A percentile compares a stretch with the other conserved stretches of the same genome.
phyloP scores from a whole-genome alignment of 1,140 invertebrate genomes.

The Hypothenemus hampei region DNA sequence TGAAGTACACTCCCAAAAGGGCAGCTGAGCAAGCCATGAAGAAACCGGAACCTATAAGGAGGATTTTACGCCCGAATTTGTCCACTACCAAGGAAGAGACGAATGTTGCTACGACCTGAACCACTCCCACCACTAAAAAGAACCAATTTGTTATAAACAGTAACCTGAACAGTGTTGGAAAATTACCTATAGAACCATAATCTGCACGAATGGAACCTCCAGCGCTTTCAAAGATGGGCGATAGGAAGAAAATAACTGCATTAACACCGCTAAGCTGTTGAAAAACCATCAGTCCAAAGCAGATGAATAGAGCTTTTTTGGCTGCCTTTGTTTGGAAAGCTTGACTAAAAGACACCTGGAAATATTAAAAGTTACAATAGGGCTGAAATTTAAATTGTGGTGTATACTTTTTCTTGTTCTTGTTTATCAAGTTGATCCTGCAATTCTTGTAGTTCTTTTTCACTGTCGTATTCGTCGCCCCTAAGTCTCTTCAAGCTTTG shows the following conservation, averaged over 20 bases:
- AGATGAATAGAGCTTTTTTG: conserved; percentile 51
- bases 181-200: conserved; percentile 58
- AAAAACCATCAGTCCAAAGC: conserved; percentile 62
- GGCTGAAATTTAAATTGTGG: too few relatives aligned
- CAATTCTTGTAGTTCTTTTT: conserved; percentile 54
- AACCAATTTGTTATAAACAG: background rate
- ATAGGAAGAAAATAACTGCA: conserved; percentile 58
- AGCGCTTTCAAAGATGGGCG: conserved; percentile 45
- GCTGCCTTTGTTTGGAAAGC: conserved; percentile 49
- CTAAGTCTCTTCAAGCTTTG: conserved; percentile 62
- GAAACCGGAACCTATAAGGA: conserved; percentile 62
- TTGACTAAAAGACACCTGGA: conserved; percentile 42
- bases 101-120: conserved; percentile 67
- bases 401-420: conserved; percentile 11
- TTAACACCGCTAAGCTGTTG: conserved; percentile 62
- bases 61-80: conserved; percentile 61
- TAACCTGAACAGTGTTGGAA: background rate
- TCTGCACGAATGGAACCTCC: conserved; percentile 48
- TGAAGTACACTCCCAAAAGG: conserved; percentile 61
- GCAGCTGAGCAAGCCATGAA: conserved; percentile 61
- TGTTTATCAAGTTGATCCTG: conserved; percentile 41
- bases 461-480: conserved; percentile 60
- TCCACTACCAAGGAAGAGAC: conserved; percentile 62
- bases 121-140: conserved; percentile 53
- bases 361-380: background rate